phyloP scores from a whole-genome alignment of 2,113 vertebrate genomes.

The Oreochromis aureus region DNA sequence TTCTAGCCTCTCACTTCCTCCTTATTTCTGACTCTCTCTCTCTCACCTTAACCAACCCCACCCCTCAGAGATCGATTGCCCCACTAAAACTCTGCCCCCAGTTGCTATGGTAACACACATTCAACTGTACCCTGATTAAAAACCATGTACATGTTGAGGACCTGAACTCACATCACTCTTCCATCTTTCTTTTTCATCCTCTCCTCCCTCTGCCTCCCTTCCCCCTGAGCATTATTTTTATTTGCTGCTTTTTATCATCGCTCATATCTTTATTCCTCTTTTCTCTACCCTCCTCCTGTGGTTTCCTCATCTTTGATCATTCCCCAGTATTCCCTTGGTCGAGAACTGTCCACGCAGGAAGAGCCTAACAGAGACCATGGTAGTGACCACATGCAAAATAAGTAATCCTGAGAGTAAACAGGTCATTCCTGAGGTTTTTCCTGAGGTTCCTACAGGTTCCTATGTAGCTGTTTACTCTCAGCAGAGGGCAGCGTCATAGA shows the following conservation, averaged over 20 bases:
- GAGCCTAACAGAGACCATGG: neutral
- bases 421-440: neutral
- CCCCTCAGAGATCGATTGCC: slow-evolving; percentile 5
- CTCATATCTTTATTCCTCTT: neutral
- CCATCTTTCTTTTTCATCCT: neutral
- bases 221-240: neutral
- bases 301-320: neutral
- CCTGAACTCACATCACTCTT: neutral
- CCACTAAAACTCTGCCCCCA: neutral
- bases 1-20: neutral
- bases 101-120: slow-evolving; percentile 39
- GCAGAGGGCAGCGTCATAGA: neutral
- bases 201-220: neutral
- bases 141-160: neutral
- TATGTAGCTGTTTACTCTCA: neutral
- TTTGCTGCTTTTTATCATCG: neutral
- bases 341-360: neutral
- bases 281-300: no score
- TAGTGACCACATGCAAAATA: neutral
- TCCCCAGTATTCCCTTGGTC: neutral
- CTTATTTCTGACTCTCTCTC: neutral
- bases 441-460: neutral
- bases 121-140: neutral
- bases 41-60: neutral
- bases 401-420: neutral